Percentiles rank a stretch among this genome's conserved stretches.
Evolutionary conservation across 1,140 invertebrate genomes (phyloP).

Genomic region (Thaumatotibia leucotreta): DNA sequence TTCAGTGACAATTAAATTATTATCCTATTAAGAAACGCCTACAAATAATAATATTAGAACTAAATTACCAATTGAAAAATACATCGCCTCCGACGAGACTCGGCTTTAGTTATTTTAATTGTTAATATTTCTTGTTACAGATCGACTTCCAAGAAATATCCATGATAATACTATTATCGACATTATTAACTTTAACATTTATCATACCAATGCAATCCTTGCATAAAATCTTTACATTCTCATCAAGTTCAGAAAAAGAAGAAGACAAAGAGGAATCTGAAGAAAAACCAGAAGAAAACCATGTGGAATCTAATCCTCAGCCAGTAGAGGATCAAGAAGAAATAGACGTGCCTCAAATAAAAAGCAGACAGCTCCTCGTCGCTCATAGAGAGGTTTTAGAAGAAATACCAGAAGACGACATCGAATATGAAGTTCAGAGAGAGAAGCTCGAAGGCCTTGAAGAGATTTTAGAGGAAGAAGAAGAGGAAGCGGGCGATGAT

Average conservation of each 20-base stretch:
- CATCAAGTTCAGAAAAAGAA: constrained; percentile 30
- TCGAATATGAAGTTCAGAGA: constrained; percentile 63
- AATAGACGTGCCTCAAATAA: constrained; percentile 32
- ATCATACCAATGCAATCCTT: constrained; percentile 83
- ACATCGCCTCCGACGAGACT: too few species aligned
- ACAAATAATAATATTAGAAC: too few species aligned
- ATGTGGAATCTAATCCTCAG: not conserved
- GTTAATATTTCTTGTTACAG: constrained; percentile 43
- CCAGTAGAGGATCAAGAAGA: constrained; percentile 11
- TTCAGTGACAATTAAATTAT: too few species aligned
- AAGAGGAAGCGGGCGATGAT: constrained; percentile 44
- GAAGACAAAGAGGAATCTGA: constrained; percentile 22
- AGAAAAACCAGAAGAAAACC: constrained; percentile 16
- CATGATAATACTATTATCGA: constrained; percentile 72
- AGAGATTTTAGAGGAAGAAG: constrained; percentile 72
- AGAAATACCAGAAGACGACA: constrained; percentile 63
- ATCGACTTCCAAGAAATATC: constrained; percentile 63
- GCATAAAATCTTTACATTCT: constrained; percentile 73
- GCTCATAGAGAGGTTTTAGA: constrained; percentile 63
- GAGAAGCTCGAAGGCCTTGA: constrained; percentile 53
- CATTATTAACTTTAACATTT: constrained; percentile 80
- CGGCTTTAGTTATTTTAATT: too few species aligned
- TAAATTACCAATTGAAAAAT: too few species aligned
- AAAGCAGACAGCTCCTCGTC: constrained; percentile 41
- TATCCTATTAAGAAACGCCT: too few species aligned